phyloP scores from a whole-genome alignment of 2,113 vertebrate genomes.

The Oxyruncus cristatus region DNA sequence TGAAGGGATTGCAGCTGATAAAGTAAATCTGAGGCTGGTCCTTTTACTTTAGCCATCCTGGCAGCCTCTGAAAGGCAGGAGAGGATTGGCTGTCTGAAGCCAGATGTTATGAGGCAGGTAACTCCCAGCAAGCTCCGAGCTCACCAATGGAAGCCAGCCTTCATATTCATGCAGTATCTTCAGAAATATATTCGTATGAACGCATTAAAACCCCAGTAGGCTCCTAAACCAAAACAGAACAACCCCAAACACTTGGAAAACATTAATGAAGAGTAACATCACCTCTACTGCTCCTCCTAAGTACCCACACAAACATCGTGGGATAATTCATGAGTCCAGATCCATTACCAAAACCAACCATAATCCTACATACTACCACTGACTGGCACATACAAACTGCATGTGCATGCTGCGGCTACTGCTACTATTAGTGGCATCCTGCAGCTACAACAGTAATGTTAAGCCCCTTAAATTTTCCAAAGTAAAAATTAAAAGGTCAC shows the following conservation, averaged over 20 bases:
- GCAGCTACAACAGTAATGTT: background rate
- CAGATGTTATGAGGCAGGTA: background rate
- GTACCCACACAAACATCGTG: background rate
- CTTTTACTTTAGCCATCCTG: background rate
- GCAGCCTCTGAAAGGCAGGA: background rate
- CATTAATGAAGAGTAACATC: background rate
- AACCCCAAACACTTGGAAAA: background rate
- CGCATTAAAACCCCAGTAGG: background rate
- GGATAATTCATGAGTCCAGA: background rate
- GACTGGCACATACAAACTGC: background rate
- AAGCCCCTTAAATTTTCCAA: background rate
- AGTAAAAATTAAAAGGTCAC: background rate
- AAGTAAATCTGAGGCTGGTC: background rate
- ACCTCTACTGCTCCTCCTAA: background rate
- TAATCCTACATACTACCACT: too few relatives aligned
- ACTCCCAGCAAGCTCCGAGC: background rate
- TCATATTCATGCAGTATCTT: background rate
- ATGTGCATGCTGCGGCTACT: accelerated
- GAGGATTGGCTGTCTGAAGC: background rate
- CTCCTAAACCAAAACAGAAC: background rate
- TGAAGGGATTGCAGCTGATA: background rate
- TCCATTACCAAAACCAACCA: background rate
- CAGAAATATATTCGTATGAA: background rate
- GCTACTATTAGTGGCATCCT: background rate
- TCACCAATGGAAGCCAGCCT: background rate